Conservation (phyloP, 2,113 vertebrate species). For the Carassius carassius region DNA sequence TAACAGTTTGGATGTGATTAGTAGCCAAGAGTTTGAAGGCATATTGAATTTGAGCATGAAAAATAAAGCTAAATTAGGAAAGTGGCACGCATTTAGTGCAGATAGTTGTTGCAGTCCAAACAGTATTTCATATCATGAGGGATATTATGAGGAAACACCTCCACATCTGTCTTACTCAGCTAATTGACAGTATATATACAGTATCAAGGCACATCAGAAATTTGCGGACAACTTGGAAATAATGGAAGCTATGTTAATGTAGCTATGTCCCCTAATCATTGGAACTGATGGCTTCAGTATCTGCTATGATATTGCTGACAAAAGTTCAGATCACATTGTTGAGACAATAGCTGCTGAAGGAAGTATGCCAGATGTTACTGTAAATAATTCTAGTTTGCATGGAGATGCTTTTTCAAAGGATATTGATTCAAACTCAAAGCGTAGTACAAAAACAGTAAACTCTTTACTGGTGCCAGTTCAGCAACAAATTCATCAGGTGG, state of each 20-base stretch:
- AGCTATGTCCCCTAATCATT: conserved; percentile 68
- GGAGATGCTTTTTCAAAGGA: conserved; percentile 50
- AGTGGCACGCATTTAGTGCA: conserved; percentile 68
- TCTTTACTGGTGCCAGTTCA: conserved; percentile 72
- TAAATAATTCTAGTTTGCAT: not conserved
- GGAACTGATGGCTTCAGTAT: conserved; percentile 63
- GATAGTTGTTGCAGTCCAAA: conserved; percentile 76
- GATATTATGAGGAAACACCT: conserved; percentile 78
- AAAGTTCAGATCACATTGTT: conserved; percentile 33
- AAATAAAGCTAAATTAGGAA: conserved; percentile 60
- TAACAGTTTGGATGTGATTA: conserved; percentile 60
- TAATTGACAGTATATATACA: conserved; percentile 69
- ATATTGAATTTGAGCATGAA: conserved; percentile 74
- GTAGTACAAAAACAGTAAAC: conserved; percentile 62
- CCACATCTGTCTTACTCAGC: conserved; percentile 74
- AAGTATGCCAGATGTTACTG: conserved; percentile 8
- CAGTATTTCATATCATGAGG: conserved; percentile 81
- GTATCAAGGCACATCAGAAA: conserved; percentile 66
- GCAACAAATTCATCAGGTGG: conserved; percentile 73
- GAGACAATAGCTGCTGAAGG: conserved; percentile 37
- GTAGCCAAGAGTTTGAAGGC: conserved; percentile 56
- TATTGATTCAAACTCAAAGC: conserved; percentile 26
- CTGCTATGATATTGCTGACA: conserved; percentile 42
- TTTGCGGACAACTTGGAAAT: conserved; percentile 64
- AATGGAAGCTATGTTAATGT: conserved; percentile 66